Conservation (phyloP, 2,113 vertebrate genomes). For the Phainopepla nitens region DNA sequence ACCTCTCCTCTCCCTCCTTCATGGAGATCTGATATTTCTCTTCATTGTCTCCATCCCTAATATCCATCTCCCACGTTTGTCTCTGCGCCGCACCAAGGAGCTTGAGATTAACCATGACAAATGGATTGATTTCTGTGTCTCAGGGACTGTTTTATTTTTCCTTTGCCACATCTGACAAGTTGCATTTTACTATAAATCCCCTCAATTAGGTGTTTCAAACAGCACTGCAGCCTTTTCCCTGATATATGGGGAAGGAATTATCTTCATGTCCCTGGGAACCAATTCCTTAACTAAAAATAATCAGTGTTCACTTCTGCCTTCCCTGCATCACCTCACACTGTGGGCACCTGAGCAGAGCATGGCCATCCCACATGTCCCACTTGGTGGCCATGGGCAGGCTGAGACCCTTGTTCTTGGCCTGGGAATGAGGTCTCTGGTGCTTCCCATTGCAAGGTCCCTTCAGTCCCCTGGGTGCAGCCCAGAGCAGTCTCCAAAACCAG, state of each 20-base stretch:
- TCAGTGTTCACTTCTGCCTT: neutral
- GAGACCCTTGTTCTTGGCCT: neutral
- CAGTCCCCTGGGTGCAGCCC: neutral
- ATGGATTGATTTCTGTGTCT: constrained; percentile 34
- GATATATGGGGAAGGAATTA: constrained; percentile 52
- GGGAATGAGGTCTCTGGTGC: neutral
- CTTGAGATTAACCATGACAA: constrained; percentile 32
- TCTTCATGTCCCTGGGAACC: constrained; percentile 54
- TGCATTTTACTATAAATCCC: constrained; percentile 67
- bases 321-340: neutral
- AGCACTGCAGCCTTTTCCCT: neutral
- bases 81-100: fast-evolving
- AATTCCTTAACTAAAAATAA: constrained; percentile 62
- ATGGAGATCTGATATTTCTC: neutral
- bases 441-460: neutral
- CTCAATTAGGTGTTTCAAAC: constrained; percentile 62
- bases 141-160: constrained; percentile 37
- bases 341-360: neutral
- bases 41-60: neutral
- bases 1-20: neutral
- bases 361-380: neutral
- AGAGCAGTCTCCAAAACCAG: neutral
- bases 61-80: neutral
- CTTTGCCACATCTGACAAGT: constrained; percentile 41
- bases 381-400: neutral